Evolutionary conservation across 2,888 invertebrate genomes (phyloP).

Genomic region (Stegana nigrithorax): DNA sequence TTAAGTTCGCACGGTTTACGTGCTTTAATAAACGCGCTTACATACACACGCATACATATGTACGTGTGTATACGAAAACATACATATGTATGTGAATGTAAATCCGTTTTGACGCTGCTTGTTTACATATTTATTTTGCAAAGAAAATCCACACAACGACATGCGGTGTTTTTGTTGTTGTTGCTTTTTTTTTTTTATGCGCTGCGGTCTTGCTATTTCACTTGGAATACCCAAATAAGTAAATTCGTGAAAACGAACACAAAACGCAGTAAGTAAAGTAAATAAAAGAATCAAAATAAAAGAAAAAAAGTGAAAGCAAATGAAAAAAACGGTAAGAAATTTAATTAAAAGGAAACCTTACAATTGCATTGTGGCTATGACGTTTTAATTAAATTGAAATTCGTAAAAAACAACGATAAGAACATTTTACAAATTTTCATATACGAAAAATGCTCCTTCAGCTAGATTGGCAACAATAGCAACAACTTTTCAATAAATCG

Average conservation of each 20-base stretch:
- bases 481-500: too few species aligned
- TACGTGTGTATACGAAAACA: too few species aligned
- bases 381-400: conserved; percentile 52
- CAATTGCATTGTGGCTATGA: conserved; percentile 49
- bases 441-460: too few species aligned
- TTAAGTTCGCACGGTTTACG: too few species aligned
- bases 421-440: too few species aligned
- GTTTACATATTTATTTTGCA: conserved; percentile 15
- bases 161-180: neutral
- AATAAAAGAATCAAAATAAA: neutral
- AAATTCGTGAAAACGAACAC: too few species aligned
- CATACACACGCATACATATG: too few species aligned
- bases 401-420: neutral
- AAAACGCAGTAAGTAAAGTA: neutral
- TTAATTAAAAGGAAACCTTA: conserved; percentile 58
- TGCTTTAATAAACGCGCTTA: too few species aligned
- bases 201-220: conserved; percentile 43
- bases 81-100: too few species aligned
- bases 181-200: neutral
- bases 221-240: conserved; percentile 36
- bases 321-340: conserved; percentile 41
- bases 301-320: neutral
- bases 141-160: neutral
- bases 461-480: too few species aligned
- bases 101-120: too few species aligned